phyloP scores from a whole-genome alignment of 2,113 vertebrate genomes.

The Python bivittatus region DNA sequence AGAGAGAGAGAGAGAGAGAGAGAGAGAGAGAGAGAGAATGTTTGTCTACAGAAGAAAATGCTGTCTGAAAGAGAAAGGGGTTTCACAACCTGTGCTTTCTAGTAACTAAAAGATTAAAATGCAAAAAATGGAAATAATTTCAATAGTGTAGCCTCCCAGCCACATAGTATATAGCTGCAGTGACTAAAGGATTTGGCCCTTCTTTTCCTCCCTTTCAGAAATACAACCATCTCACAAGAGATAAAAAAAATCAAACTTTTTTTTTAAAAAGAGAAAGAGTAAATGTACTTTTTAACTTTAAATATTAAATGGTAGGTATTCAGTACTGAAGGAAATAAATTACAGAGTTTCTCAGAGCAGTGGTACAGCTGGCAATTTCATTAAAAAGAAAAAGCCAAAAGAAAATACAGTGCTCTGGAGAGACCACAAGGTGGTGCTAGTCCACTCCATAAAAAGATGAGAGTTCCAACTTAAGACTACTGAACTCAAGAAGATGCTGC shows the following conservation, averaged over 20 bases:
- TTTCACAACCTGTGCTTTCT: background rate
- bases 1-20: too few species aligned
- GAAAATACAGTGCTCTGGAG: background rate
- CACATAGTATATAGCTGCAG: background rate
- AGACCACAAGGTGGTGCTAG: background rate
- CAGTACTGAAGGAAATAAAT: background rate
- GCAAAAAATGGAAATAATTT: background rate
- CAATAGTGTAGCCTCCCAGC: background rate
- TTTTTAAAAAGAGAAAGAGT: background rate
- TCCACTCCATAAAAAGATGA: background rate
- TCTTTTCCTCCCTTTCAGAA: background rate
- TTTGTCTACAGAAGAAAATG: background rate
- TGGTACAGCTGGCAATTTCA: background rate
- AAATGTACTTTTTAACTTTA: background rate
- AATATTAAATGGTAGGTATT: background rate
- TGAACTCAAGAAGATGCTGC: too few species aligned
- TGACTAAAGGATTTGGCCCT: background rate
- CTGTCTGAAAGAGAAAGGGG: background rate
- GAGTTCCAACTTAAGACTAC: background rate
- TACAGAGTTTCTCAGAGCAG: background rate
- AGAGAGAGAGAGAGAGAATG: background rate
- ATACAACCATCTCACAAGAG: too few species aligned
- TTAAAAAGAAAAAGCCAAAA: background rate
- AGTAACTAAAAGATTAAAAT: background rate
- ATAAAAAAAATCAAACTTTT: background rate